Percentiles rank a stretch among this genome's conserved stretches.
These are phyloP conservation scores for Tetanocera ferruginea DNA, from an alignment of 2,888 invertebrate genomes.

Conservation along the genomic window DNA sequence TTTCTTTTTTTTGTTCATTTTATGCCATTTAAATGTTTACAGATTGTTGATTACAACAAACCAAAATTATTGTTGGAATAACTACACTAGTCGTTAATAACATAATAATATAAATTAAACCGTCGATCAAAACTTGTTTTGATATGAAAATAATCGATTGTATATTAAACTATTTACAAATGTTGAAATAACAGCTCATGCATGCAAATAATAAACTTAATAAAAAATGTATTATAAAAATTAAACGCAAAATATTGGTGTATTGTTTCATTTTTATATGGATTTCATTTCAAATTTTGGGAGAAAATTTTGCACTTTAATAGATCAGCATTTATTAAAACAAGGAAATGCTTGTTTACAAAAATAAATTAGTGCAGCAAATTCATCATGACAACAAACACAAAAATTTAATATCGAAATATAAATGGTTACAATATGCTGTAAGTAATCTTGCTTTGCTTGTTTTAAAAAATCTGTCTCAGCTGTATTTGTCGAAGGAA, in stretches of 20 bases:
- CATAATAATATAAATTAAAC: conserved; percentile 36
- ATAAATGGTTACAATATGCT: conserved; percentile 3
- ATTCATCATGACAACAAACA: conserved; percentile 1
- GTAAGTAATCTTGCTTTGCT: background rate
- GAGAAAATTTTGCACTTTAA: conserved; percentile 26
- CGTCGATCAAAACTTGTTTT: conserved; percentile 22
- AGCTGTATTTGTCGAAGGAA: background rate
- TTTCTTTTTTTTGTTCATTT: conserved; percentile 5
- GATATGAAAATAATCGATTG: conserved; percentile 29
- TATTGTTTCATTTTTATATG: background rate
- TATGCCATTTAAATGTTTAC: conserved; percentile 17
- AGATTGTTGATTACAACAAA: conserved; percentile 21
- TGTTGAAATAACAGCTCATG: conserved; percentile 28
- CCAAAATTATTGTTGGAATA: background rate
- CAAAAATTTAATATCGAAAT: conserved; percentile 10
- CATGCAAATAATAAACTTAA: conserved; percentile 14
- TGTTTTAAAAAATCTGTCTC: background rate
- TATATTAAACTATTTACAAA: conserved; percentile 38
- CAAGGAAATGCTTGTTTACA: background rate
- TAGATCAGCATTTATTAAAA: conserved; percentile 5
- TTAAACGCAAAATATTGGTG: conserved; percentile 7
- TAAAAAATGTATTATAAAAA: conserved; percentile 19
- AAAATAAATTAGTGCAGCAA: background rate
- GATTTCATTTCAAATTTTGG: background rate
- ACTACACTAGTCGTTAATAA: conserved; percentile 17